Percentiles rank a stretch among this genome's conserved stretches.
These are phyloP conservation scores for Chymomyza caudatula DNA, from an alignment of 2,888 invertebrate genomes.

Conservation along the genomic window DNA sequence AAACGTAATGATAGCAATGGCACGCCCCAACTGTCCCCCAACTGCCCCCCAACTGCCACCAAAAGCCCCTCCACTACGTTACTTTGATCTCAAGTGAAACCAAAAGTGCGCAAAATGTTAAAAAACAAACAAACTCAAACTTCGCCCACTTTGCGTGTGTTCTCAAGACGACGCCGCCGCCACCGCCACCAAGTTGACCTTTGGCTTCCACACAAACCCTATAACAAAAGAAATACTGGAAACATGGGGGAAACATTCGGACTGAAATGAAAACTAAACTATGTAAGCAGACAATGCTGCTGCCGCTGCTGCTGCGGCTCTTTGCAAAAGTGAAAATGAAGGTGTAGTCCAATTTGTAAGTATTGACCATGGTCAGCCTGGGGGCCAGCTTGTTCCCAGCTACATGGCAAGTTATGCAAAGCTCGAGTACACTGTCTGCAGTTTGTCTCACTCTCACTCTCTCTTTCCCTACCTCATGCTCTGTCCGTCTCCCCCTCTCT, in stretches of 20 bases:
- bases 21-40: constrained; percentile 11
- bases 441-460: background rate
- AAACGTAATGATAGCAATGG: constrained; percentile 41
- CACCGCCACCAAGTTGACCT: background rate
- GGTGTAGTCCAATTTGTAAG: constrained; percentile 75
- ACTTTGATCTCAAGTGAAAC: background rate
- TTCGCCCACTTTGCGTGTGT: constrained; percentile 68
- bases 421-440: constrained; percentile 17
- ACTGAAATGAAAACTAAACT: background rate
- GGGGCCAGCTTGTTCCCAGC: constrained; percentile 28
- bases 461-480: background rate
- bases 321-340: constrained; percentile 67
- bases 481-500: background rate
- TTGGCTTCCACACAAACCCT: constrained; percentile 3
- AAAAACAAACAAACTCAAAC: constrained; percentile 44
- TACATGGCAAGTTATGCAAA: constrained; percentile 64
- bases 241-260: background rate
- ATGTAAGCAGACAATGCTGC: background rate
- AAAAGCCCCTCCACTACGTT: background rate
- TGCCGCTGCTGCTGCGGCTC: constrained; percentile 27
- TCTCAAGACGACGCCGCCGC: constrained; percentile 38
- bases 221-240: background rate
- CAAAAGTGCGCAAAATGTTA: background rate
- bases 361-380: constrained; percentile 63
- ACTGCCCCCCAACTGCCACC: background rate